Conservation (phyloP, 2,888 invertebrate species). For the Oxystoma pomonae region DNA sequence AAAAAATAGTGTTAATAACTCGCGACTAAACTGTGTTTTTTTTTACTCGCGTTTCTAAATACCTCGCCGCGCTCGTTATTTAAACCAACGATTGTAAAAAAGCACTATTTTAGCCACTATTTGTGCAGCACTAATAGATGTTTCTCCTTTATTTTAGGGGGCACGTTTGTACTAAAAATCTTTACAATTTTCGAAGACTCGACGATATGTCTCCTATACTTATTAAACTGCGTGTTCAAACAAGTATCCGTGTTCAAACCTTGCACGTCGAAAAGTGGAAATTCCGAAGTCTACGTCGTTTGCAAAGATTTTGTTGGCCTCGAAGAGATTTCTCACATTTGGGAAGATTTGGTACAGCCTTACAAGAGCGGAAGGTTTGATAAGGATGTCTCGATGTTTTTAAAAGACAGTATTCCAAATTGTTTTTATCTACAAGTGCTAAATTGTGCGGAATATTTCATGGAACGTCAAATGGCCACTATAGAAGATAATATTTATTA, state of each 20-base stretch:
- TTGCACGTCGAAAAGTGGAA: constrained; percentile 88
- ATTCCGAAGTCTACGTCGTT: constrained; percentile 88
- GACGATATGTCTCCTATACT: constrained; percentile 74
- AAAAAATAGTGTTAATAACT: too few relatives aligned
- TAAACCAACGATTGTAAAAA: too few relatives aligned
- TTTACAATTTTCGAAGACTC: constrained; percentile 86
- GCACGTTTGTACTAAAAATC: constrained; percentile 79
- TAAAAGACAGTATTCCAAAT: constrained; percentile 55
- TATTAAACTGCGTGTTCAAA: constrained; percentile 71
- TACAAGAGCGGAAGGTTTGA: constrained; percentile 47
- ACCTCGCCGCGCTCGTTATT: too few relatives aligned
- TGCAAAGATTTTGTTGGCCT: constrained; percentile 60
- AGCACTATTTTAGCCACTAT: too few relatives aligned
- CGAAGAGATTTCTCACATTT: constrained; percentile 31
- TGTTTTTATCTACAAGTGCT: constrained; percentile 63
- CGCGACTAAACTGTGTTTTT: too few relatives aligned
- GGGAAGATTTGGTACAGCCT: constrained; percentile 45
- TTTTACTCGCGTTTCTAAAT: too few relatives aligned
- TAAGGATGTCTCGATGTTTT: constrained; percentile 54
- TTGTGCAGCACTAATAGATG: too few relatives aligned
- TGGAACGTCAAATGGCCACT: constrained; percentile 61
- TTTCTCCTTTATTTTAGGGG: constrained; percentile 50
- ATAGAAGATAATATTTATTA: constrained; percentile 64
- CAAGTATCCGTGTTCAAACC: constrained; percentile 81
- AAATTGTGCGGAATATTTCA: constrained; percentile 62